phyloP scores from a whole-genome alignment of 2,113 vertebrate species.

The Montifringilla adamsi region DNA sequence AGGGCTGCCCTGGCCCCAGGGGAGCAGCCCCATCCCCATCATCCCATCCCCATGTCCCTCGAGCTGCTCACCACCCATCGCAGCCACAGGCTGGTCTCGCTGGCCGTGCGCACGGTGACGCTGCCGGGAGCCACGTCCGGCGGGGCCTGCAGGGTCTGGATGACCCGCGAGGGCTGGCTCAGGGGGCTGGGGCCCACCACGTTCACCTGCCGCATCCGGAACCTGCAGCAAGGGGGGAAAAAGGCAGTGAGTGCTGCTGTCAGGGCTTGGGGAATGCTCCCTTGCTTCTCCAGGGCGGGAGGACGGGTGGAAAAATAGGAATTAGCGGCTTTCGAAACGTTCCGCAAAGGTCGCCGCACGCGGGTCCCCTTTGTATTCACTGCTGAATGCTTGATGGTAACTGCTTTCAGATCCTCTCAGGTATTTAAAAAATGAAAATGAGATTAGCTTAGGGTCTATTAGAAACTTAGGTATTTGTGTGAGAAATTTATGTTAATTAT shows the following conservation, averaged over 20 bases:
- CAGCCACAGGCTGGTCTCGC: slow-evolving; percentile 88
- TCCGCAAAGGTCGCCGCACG: background rate
- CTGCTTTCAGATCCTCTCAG: background rate
- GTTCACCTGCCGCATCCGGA: slow-evolving; percentile 90
- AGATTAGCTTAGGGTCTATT: slow-evolving; percentile 48
- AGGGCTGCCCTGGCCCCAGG: background rate
- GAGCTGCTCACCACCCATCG: slow-evolving; percentile 85
- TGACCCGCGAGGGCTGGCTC: slow-evolving; percentile 86
- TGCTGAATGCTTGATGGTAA: background rate
- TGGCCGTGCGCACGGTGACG: slow-evolving; percentile 83
- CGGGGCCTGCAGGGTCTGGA: slow-evolving; percentile 91
- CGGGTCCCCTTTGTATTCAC: background rate
- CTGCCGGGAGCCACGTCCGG: slow-evolving; percentile 85
- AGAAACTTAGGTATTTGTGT: slow-evolving; percentile 55
- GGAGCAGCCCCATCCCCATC: background rate
- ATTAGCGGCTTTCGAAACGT: background rate
- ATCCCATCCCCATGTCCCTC: rapidly evolving
- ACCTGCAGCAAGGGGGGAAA: slow-evolving; percentile 69
- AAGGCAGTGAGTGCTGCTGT: rapidly evolving
- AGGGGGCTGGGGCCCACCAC: slow-evolving; percentile 84
- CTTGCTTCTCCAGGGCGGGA: background rate
- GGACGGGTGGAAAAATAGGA: background rate
- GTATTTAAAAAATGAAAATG: slow-evolving; percentile 1
- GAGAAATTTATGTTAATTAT: slow-evolving; percentile 63
- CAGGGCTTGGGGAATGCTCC: rapidly evolving